phyloP scores from a whole-genome alignment of 2,113 vertebrate species.

The Cyanoliseus patagonus region DNA sequence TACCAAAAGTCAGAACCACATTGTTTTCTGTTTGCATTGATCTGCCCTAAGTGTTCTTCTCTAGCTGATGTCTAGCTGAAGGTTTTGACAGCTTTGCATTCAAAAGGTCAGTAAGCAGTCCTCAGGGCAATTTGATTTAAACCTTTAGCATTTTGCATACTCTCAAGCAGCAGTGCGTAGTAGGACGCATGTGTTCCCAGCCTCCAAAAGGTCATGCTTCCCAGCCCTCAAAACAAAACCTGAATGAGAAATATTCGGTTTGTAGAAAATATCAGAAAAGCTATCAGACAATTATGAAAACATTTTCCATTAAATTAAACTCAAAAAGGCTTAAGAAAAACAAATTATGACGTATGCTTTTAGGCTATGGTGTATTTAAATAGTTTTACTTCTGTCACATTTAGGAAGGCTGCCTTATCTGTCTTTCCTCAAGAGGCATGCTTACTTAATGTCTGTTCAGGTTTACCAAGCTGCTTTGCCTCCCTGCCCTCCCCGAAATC shows the following conservation, averaged over 20 bases:
- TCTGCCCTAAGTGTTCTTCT: slow-evolving; percentile 22
- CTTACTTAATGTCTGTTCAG: neutral
- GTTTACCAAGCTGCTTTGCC: neutral
- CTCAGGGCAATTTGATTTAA: slow-evolving; percentile 49
- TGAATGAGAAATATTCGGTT: neutral
- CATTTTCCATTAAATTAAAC: neutral
- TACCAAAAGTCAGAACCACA: slow-evolving; percentile 2
- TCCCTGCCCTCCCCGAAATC: neutral
- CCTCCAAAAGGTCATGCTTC: neutral
- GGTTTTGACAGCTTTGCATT: slow-evolving; percentile 57
- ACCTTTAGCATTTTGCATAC: slow-evolving; percentile 25
- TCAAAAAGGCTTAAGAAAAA: slow-evolving; percentile 18
- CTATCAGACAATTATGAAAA: neutral
- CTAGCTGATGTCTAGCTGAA: slow-evolving; percentile 37
- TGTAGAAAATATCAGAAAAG: neutral
- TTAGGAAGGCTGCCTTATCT: slow-evolving; percentile 3
- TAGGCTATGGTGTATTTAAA: neutral
- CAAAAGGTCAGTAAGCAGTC: slow-evolving; percentile 62
- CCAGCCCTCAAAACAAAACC: neutral
- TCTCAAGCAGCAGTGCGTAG: neutral
- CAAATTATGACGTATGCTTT: neutral
- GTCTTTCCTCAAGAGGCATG: slow-evolving; percentile 27
- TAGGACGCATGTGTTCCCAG: neutral
- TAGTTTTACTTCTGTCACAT: neutral
- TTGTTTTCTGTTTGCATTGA: slow-evolving; percentile 40